These are phyloP conservation scores for Cryptomyrus ogoouensis DNA, from an alignment of 2,113 vertebrate species.

Conservation along the genomic window DNA sequence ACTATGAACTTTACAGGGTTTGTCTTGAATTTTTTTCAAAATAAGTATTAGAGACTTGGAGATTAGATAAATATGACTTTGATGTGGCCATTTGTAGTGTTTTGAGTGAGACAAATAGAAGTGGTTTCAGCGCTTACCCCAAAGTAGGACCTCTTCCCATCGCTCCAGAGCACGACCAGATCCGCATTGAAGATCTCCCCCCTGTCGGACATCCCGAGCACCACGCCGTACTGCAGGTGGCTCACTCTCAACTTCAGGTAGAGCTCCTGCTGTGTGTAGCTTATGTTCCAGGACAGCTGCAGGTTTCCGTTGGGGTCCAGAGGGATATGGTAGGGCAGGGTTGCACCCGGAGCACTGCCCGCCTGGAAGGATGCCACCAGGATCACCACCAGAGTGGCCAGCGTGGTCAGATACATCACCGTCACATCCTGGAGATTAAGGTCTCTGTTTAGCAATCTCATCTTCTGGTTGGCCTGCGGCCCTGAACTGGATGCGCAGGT, in stretches of 20 bases:
- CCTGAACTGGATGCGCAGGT: not conserved
- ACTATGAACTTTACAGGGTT: not conserved
- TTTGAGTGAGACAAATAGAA: not conserved
- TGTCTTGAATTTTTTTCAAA: not conserved
- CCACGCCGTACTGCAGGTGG: constrained; percentile 61
- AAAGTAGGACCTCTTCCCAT: constrained; percentile 71
- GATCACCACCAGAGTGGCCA: constrained; percentile 76
- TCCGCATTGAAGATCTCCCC: constrained; percentile 78
- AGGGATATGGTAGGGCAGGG: constrained; percentile 72
- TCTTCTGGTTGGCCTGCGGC: constrained; percentile 18
- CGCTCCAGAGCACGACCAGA: constrained; percentile 77
- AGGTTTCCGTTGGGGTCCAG: constrained; percentile 74
- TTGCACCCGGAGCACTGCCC: not conserved
- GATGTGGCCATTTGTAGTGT: not conserved
- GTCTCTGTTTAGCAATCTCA: constrained; percentile 55
- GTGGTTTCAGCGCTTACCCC: constrained; percentile 62
- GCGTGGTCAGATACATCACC: constrained; percentile 78
- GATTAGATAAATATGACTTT: not conserved
- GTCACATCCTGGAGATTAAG: constrained; percentile 67
- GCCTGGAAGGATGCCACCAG: constrained; percentile 80
- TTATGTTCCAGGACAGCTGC: constrained; percentile 86
- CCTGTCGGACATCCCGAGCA: constrained; percentile 87
- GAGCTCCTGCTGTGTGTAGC: constrained; percentile 64
- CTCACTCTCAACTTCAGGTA: constrained; percentile 68
- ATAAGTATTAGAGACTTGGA: not conserved